Evolutionary conservation across 1,140 invertebrate species (phyloP), one percentile per base, ranked within the genome.

Genomic region (Chelonus insularis): DNA sequence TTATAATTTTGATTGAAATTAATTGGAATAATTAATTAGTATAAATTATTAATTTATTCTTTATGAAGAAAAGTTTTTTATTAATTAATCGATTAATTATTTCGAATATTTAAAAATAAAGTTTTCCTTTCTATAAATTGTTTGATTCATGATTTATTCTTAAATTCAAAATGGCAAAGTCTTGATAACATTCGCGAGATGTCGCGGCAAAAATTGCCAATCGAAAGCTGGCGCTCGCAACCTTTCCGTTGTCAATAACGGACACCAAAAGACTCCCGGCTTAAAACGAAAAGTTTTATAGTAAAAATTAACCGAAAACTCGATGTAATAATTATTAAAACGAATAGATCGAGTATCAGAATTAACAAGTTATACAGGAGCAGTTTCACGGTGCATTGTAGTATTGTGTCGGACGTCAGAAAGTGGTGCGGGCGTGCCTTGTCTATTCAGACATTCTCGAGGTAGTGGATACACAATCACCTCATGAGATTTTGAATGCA

Each of bases 181-280:
- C 11, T 20, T 12, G 1, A 50, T 50, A 14, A 29, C 11, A 12
- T 14, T 51, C 48, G 12, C 23, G 12, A 70, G 72, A 67, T 72
- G 71, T 36, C 68, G 63, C 5, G 1, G 0, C n/a, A 4, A 7
- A 51, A 39, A 41, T 16, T 41, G 32, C 57, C 20, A 37, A 23
- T 64, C 71, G 68, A 29, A 48, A 73, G 69, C 41, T 70, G 71
- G 72, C 71, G 71, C 68, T 73, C 64, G 67, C 52, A 50, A 63
- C 65, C 62, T 59, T 72, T 73, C 68, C 73, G 73, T 75, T 75
- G 72, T 75, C 72, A 75, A 75, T 75, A 75, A 75, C 73, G 73
- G 71, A 74, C 70, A 73, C 62, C 69, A 66, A 67, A 63, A 68
- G 54, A 51, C 65, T 63, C 41, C 50, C 61, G 48, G 23, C 50